A percentile compares a stretch with the other conserved stretches of the same genome.
These are phyloP conservation scores for Temnothorax longispinosus DNA, from an alignment of 1,140 invertebrate genomes.

Conservation along the genomic window DNA sequence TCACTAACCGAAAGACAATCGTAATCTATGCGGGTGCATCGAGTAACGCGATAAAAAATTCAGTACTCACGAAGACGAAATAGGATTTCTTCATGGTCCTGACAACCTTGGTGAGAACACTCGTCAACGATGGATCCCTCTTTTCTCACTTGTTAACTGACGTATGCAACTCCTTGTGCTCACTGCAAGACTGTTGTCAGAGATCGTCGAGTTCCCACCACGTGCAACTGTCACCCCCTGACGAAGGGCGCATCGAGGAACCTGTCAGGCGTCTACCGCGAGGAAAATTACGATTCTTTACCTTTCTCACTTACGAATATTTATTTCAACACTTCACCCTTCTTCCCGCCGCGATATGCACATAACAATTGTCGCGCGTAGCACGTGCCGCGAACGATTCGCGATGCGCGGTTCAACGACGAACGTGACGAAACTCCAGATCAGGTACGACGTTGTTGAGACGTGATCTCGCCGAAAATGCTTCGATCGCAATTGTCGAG, in stretches of 20 bases:
- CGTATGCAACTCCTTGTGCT: conserved; percentile 4
- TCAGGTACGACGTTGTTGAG: not conserved
- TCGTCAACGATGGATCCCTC: conserved; percentile 28
- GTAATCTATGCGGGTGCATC: not conserved
- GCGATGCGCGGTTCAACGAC: not conserved
- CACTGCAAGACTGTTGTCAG: conserved; percentile 63
- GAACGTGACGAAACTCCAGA: not conserved
- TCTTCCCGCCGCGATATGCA: conserved; percentile 28
- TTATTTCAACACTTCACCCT: conserved; percentile 61
- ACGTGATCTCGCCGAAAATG: not conserved
- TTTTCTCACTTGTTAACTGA: conserved; percentile 4
- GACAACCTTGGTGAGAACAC: not conserved
- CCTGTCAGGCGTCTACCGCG: conserved; percentile 23
- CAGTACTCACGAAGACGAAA: conserved; percentile 68
- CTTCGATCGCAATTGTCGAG: not conserved
- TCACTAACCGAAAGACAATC: not conserved
- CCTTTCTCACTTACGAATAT: conserved; percentile 61
- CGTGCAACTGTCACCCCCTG: conserved; percentile 59
- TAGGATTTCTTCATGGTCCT: conserved; percentile 68
- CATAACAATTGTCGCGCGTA: conserved; percentile 68
- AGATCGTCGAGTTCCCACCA: conserved; percentile 64
- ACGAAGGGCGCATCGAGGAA: conserved; percentile 69
- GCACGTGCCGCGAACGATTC: conserved; percentile 47
- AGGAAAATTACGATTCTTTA: conserved; percentile 21
- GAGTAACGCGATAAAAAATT: not conserved